Evolutionary conservation across 2,113 vertebrate species (phyloP).

Genomic region (Ameiurus melas): DNA sequence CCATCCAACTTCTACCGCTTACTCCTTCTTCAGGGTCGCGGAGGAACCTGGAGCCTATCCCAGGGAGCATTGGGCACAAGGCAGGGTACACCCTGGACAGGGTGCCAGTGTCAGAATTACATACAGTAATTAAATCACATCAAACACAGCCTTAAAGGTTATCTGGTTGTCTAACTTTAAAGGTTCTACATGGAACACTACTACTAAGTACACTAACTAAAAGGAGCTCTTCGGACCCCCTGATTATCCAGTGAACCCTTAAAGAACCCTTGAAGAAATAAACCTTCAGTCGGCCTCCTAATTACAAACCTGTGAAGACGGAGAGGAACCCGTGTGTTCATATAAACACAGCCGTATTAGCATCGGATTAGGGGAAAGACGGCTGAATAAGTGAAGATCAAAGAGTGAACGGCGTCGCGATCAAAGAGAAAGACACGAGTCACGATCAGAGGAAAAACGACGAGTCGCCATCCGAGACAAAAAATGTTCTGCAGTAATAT

Average conservation of each 20-base stretch:
- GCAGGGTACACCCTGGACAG: too few species aligned
- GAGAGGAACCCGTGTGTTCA: background rate
- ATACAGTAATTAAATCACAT: background rate
- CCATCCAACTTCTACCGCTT: too few species aligned
- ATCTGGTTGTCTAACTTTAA: background rate
- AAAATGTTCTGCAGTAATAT: background rate
- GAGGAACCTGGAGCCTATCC: too few species aligned
- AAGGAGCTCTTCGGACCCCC: background rate
- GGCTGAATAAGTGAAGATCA: background rate
- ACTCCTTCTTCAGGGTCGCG: too few species aligned
- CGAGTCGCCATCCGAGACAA: background rate
- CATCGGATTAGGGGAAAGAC: background rate
- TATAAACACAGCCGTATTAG: slow-evolving; percentile 38
- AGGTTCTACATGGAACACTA: background rate
- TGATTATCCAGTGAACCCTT: background rate
- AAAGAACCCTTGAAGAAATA: background rate
- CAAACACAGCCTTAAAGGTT: background rate
- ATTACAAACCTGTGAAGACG: background rate
- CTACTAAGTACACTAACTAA: background rate
- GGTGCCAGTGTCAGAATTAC: too few species aligned
- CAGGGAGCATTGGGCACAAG: too few species aligned
- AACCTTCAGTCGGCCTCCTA: background rate
- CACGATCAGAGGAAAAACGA: background rate
- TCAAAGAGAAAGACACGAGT: background rate
- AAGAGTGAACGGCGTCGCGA: background rate